These are phyloP conservation scores for Drosophila ustulata DNA, from an alignment of 2,888 invertebrate species.

Conservation along the genomic window DNA sequence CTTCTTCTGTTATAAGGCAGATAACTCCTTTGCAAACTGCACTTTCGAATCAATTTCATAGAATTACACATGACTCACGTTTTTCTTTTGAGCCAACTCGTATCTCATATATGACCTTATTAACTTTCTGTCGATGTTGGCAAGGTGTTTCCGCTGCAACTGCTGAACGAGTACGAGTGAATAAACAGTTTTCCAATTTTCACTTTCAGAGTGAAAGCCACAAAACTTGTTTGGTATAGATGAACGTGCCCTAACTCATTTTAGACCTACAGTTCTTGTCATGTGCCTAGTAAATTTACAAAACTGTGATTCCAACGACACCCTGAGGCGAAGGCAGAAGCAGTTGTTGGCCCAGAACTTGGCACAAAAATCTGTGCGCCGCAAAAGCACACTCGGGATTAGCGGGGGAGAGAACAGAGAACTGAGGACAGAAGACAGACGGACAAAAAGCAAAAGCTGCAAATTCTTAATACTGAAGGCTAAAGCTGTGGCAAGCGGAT, in stretches of 20 bases:
- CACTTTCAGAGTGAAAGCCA: conserved; percentile 30
- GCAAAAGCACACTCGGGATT: conserved; percentile 52
- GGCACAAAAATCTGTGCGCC: conserved; percentile 52
- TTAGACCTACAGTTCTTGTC: conserved; percentile 46
- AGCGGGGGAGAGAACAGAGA: background rate
- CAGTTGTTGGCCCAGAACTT: conserved; percentile 24
- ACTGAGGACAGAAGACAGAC: background rate
- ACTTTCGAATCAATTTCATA: conserved; percentile 1
- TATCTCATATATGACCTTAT: background rate
- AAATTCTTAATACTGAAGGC: conserved; percentile 11
- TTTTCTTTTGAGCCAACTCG: conserved; percentile 1
- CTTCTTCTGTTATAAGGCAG: background rate
- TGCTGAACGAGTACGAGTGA: background rate
- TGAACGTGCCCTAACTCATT: conserved; percentile 43
- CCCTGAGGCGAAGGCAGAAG: conserved; percentile 1
- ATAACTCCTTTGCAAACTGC: background rate
- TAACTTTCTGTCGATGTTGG: background rate
- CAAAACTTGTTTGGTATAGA: conserved; percentile 26
- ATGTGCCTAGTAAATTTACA: conserved; percentile 70
- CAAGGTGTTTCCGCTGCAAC: background rate
- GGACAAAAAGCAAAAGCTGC: conserved; percentile 22
- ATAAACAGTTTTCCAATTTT: conserved; percentile 19
- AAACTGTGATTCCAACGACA: conserved; percentile 60
- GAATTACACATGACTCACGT: conserved; percentile 3
- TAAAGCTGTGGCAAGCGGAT: conserved; percentile 15